Evolutionary conservation across 2,113 vertebrate genomes (phyloP), one percentile per base, ranked within the genome.

Genomic region (Hyperoodon ampullatus): DNA sequence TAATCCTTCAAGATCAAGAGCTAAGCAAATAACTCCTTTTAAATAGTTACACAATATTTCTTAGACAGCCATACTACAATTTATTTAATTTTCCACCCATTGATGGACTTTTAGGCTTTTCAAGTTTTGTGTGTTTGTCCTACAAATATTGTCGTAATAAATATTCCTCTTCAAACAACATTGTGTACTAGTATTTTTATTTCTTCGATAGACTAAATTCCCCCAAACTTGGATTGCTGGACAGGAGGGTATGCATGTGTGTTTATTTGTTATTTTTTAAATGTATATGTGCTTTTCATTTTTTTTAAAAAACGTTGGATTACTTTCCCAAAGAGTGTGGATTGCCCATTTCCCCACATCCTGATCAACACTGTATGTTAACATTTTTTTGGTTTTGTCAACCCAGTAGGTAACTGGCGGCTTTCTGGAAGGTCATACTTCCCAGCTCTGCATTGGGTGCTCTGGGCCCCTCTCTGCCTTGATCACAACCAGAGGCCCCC

Each of bases 71-170:
- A 13, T 24, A 6, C 50, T 44, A 35, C 42, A 24, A 1, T 74
- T 83, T 90, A 63, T 88, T 93, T 35, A 18, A 80, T 82, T 61
- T 71, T 75, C 65, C 30, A 80, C 39, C 63, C 26, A 90, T 21
- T 78, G 19, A 55, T n/a, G 24, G 18, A 60, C 24, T 66, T 61
- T 35, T 26, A n/a, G 21, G 13, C 33, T 83, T 94, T 84, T 2
- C n/a, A 10, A 19, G 10, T 60, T 44, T 75, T 95, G 35, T 72
- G 26, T 80, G 30, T 58, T 28, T 53, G 24, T 61, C 35, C 28
- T 72, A 33, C 26, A 47, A 60, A 66, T 90, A 80, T 21, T 78
- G 23, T 66, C 24, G 14, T 86, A 55, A 72, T 65, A 96, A 81
- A 70, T 74, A 71, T 71, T 96, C n/a, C 68, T 87, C 4, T 58